Evolutionary conservation across 2,888 invertebrate species (phyloP).

Genomic region (Agapetus fuscipes): DNA sequence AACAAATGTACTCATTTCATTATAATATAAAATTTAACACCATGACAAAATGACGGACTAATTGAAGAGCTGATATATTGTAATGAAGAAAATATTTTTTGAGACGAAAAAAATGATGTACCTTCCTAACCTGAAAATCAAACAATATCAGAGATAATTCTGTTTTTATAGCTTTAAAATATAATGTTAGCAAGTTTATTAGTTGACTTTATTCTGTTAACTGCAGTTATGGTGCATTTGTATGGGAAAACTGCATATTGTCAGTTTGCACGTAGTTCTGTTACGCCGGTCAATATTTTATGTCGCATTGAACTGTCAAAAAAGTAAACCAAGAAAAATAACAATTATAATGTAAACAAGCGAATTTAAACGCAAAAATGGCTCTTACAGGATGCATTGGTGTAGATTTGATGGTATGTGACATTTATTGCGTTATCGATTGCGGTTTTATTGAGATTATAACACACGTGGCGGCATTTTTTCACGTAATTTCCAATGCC

Average conservation of each 20-base stretch:
- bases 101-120: constrained; percentile 11
- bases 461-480: constrained; percentile 23
- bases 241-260: background rate
- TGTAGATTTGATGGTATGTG: no score
- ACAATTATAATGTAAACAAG: no score
- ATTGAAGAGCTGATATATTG: background rate
- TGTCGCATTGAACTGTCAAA: constrained; percentile 21
- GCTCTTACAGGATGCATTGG: no score
- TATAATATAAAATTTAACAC: background rate
- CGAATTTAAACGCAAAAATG: no score
- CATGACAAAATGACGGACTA: background rate
- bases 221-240: background rate
- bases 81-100: constrained; percentile 14
- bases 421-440: no score
- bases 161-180: no score
- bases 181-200: no score
- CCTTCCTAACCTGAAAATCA: constrained; percentile 12
- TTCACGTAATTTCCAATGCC: constrained; percentile 20
- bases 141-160: no score
- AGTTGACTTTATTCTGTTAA: no score
- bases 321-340: no score
- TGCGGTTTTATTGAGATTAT: constrained; percentile 18
- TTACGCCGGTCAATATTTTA: constrained; percentile 13
- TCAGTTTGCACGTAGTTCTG: no score
- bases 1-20: no score